Conservation (phyloP, 2,888 invertebrate species). For the Adela reaumurella region DNA sequence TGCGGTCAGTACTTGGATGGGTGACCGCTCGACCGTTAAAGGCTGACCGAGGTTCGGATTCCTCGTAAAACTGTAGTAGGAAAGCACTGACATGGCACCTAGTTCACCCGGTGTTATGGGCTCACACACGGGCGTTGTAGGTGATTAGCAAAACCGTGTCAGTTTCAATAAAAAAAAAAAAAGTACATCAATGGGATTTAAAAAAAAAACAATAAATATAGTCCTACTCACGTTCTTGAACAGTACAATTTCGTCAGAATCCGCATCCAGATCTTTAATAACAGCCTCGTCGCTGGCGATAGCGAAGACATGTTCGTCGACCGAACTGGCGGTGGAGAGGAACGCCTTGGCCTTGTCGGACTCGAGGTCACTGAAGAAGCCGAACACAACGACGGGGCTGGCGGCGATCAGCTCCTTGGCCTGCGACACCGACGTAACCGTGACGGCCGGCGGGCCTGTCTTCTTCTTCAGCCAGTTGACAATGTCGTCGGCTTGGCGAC, state of each 20-base stretch:
- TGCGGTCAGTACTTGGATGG: no score
- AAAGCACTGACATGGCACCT: no score
- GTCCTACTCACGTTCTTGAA: conserved; percentile 78
- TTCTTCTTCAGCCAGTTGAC: conserved; percentile 94
- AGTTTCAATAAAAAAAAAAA: no score
- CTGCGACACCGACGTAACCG: conserved; percentile 72
- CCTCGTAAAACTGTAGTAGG: no score
- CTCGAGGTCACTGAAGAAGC: conserved; percentile 83
- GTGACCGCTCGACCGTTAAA: no score
- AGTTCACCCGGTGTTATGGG: no score
- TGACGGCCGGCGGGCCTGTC: conserved; percentile 92
- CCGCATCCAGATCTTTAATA: conserved; percentile 73
- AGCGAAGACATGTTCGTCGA: conserved; percentile 89
- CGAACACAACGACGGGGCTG: conserved; percentile 79
- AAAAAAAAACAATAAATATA: background rate
- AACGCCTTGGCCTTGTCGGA: conserved; percentile 80
- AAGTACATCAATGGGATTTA: no score
- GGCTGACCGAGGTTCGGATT: no score
- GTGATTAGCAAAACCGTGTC: no score
- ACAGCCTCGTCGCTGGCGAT: conserved; percentile 77
- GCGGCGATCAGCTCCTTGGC: conserved; percentile 79
- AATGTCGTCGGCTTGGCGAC: conserved; percentile 89
- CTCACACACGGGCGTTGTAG: no score
- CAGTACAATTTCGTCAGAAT: conserved; percentile 76
- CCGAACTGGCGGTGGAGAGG: conserved; percentile 70